phyloP scores from a whole-genome alignment of 2,888 invertebrate species.

The Liodrosophila aerea region DNA sequence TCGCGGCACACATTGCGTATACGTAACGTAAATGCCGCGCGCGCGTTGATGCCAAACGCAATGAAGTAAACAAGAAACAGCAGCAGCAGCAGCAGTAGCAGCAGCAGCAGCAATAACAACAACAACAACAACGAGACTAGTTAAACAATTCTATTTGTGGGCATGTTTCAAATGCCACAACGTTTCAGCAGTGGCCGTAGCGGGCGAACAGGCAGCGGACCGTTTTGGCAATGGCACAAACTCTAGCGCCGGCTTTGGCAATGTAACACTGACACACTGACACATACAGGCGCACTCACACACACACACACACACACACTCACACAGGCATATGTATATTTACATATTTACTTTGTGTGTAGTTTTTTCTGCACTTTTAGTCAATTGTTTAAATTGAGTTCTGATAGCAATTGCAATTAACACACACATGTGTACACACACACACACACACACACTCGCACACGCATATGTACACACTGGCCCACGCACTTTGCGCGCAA shows the following conservation, averaged over 20 bases:
- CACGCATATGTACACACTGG: no score
- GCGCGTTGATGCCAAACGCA: constrained; percentile 50
- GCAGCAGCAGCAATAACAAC: constrained; percentile 11
- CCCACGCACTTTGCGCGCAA: background rate
- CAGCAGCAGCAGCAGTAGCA: constrained; percentile 5
- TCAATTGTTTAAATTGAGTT: background rate
- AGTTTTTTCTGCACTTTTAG: no score
- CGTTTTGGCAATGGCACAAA: constrained; percentile 51
- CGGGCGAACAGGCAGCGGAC: constrained; percentile 8
- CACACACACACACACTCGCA: no score
- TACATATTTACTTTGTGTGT: no score
- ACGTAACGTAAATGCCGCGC: constrained; percentile 51
- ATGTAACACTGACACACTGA: constrained; percentile 73
- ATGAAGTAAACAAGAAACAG: constrained; percentile 38
- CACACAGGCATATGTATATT: background rate
- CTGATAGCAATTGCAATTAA: no score
- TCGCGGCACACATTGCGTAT: constrained; percentile 50
- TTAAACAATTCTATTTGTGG: constrained; percentile 51
- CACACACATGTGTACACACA: background rate
- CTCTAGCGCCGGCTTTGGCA: constrained; percentile 64
- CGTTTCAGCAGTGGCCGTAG: constrained; percentile 53
- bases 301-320: background rate
- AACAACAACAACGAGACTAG: constrained; percentile 24
- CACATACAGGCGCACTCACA: constrained; percentile 22
- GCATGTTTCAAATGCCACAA: constrained; percentile 62